A percentile compares a stretch with the other conserved stretches of the same genome.
Evolutionary conservation across 2,888 invertebrate genomes (phyloP).

Genomic region (Lycia hirtaria): DNA sequence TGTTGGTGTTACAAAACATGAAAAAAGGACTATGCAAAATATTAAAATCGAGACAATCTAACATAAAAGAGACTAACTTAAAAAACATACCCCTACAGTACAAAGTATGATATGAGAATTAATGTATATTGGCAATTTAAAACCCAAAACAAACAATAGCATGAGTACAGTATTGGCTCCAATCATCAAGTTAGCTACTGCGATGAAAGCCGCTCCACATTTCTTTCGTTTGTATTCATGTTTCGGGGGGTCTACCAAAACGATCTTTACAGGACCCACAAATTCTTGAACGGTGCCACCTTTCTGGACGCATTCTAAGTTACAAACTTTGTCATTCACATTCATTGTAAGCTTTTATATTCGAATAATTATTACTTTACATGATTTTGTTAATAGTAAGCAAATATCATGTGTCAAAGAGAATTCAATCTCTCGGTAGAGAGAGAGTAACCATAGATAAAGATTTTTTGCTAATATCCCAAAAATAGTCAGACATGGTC

Average conservation of each 20-base stretch:
- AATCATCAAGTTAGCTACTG: constrained; percentile 55
- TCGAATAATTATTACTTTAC: too few species aligned
- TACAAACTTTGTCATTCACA: constrained; percentile 41
- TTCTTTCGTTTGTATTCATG: constrained; percentile 44
- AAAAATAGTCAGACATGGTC: too few species aligned
- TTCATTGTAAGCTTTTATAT: constrained; percentile 15
- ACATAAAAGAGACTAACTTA: neutral
- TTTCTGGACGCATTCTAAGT: constrained; percentile 54
- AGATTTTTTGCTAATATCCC: too few species aligned
- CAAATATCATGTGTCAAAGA: too few species aligned
- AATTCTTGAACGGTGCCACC: constrained; percentile 51
- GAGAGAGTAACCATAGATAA: too few species aligned
- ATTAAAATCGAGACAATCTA: too few species aligned
- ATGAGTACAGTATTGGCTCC: constrained; percentile 49
- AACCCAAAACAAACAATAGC: constrained; percentile 50
- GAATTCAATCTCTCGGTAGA: too few species aligned
- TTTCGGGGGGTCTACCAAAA: constrained; percentile 58
- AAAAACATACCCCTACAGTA: constrained; percentile 59
- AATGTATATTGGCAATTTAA: constrained; percentile 38
- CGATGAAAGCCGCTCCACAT: constrained; percentile 50
- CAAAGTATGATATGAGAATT: constrained; percentile 59
- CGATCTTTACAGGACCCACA: constrained; percentile 66
- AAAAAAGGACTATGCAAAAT: too few species aligned
- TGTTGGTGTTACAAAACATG: too few species aligned
- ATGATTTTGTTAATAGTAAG: neutral